phyloP scores from a whole-genome alignment of 2,888 invertebrate genomes.

The Cheilosia urbana region DNA sequence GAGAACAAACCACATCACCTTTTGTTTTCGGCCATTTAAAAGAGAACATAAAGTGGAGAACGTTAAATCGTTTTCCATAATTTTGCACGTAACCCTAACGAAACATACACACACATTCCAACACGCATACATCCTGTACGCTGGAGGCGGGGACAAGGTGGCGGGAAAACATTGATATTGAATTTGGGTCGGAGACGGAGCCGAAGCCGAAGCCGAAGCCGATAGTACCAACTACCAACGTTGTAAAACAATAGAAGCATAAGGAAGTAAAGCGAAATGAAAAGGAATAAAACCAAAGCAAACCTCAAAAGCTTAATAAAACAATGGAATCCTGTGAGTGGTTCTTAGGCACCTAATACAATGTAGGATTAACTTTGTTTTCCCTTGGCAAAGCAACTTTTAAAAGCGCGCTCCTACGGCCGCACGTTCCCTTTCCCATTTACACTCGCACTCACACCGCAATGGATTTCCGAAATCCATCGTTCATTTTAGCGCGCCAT shows the following conservation, averaged over 20 bases:
- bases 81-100: conserved; percentile 56
- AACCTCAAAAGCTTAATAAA: conserved; percentile 71
- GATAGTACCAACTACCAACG: neutral
- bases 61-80: conserved; percentile 73
- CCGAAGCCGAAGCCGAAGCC: neutral
- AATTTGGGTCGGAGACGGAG: conserved; percentile 53
- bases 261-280: conserved; percentile 24
- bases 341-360: conserved; percentile 73
- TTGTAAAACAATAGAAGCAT: conserved; percentile 55
- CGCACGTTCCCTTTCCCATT: neutral
- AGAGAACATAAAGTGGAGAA: conserved; percentile 66
- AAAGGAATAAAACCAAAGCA: conserved; percentile 51
- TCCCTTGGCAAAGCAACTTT: conserved; percentile 41
- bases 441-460: conserved; percentile 12
- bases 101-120: conserved; percentile 33
- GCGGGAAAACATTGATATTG: conserved; percentile 45
- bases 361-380: conserved; percentile 74
- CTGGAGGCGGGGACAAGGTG: neutral
- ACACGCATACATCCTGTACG: conserved; percentile 38
- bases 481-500: conserved; percentile 73
- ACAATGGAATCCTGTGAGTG: conserved; percentile 69
- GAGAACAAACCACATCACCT: conserved; percentile 46
- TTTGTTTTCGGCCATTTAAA: conserved; percentile 72
- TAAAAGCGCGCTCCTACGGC: conserved; percentile 21
- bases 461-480: conserved; percentile 71